A percentile compares a stretch with the other conserved stretches of the same genome.
phyloP scores from a whole-genome alignment of 2,888 invertebrate genomes.

The Syritta pipiens region DNA sequence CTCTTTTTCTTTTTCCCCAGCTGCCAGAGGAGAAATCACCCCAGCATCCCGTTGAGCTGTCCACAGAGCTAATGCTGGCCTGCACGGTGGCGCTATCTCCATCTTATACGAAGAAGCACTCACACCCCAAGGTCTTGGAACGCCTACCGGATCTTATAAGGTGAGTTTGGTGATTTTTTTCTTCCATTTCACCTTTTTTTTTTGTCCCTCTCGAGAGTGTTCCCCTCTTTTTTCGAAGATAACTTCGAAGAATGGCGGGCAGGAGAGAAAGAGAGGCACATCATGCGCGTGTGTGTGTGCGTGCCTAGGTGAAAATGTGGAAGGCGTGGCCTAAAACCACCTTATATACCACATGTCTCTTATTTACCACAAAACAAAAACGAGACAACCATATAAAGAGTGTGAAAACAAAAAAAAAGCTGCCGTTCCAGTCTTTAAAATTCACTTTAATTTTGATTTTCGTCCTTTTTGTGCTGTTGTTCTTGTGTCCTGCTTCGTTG shows the following conservation, averaged over 20 bases:
- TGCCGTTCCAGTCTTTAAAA: slow-evolving; percentile 48
- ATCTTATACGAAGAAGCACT: slow-evolving; percentile 78
- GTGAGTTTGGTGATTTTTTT: slow-evolving; percentile 74
- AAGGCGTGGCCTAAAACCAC: slow-evolving; percentile 34
- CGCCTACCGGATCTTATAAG: slow-evolving; percentile 80
- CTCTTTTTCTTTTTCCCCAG: slow-evolving; percentile 72
- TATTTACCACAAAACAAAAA: slow-evolving; percentile 4
- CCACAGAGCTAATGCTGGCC: slow-evolving; percentile 79
- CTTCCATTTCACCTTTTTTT: slow-evolving; percentile 49
- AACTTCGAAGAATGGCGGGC: slow-evolving; percentile 11
- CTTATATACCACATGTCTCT: slow-evolving; percentile 39
- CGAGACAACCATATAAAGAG: slow-evolving; percentile 25
- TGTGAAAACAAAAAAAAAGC: slow-evolving; percentile 30
- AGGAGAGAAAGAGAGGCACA: slow-evolving; percentile 1
- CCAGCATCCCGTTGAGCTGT: slow-evolving; percentile 79
- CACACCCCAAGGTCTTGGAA: slow-evolving; percentile 79
- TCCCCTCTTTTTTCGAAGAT: slow-evolving; percentile 38
- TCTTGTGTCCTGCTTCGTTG: slow-evolving; percentile 57
- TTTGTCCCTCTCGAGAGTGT: slow-evolving; percentile 51
- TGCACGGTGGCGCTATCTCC: slow-evolving; percentile 79
- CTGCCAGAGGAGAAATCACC: slow-evolving; percentile 79
- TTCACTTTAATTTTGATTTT: slow-evolving; percentile 70
- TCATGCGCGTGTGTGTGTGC: not conserved
- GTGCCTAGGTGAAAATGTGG: slow-evolving; percentile 11
- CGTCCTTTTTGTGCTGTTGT: slow-evolving; percentile 56